A percentile compares a stretch with the other conserved stretches of the same genome.
These are phyloP conservation scores for Myotis daubentonii DNA, from an alignment of 2,797 vertebrate species.

Conservation along the genomic window DNA sequence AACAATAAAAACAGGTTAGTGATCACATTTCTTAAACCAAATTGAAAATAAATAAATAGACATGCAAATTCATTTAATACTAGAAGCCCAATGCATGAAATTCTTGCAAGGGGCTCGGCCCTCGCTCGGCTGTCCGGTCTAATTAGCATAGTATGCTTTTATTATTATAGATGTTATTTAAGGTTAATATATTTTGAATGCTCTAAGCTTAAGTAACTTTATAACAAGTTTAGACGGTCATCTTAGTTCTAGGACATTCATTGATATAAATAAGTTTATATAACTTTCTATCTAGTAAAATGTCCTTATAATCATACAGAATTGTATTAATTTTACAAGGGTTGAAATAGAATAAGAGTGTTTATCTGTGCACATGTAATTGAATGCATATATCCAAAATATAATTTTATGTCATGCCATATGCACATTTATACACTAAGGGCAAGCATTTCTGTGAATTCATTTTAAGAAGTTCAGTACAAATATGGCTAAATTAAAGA, in stretches of 20 bases:
- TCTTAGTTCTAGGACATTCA: not conserved
- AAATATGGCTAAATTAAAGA: not conserved
- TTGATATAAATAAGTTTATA: not conserved
- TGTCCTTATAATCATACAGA: not conserved
- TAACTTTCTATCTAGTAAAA: not conserved
- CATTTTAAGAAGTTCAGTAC: not conserved
- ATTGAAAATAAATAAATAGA: not conserved
- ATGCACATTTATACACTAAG: not conserved
- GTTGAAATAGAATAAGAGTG: not conserved
- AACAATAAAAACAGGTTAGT: not conserved
- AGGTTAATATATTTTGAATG: not conserved
- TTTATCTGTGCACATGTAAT: not conserved
- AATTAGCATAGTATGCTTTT: too few relatives aligned
- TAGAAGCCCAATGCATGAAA: too few relatives aligned
- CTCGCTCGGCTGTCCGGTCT: too few relatives aligned
- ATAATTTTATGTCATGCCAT: not conserved
- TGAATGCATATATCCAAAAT: not conserved
- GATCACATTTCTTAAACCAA: slow-evolving; percentile 4
- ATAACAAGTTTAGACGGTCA: not conserved
- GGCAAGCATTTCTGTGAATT: not conserved
- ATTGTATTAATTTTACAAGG: not conserved
- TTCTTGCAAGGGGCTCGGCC: too few relatives aligned
- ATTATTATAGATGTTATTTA: not conserved
- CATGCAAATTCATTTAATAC: not conserved
- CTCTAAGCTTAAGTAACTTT: not conserved